phyloP scores from a whole-genome alignment of 2,113 vertebrate species.

The Pachypanchax playfairii region DNA sequence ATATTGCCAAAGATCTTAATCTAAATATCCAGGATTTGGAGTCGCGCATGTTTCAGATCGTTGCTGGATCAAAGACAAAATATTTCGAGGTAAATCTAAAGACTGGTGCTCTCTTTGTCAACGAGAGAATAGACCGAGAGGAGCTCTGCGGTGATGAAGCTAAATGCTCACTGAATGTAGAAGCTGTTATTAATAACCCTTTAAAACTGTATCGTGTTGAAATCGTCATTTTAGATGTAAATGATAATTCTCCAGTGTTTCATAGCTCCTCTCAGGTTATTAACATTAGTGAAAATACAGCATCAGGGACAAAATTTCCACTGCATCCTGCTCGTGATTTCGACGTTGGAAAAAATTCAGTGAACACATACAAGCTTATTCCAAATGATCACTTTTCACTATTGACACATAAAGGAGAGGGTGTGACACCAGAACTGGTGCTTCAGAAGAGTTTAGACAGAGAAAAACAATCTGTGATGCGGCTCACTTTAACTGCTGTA shows the following conservation, averaged over 20 bases:
- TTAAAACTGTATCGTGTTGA: constrained; percentile 66
- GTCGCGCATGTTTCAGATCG: constrained; percentile 54
- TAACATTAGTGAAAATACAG: constrained; percentile 32
- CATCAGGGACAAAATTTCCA: constrained; percentile 47
- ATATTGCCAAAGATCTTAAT: constrained; percentile 71
- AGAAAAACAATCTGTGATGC: constrained; percentile 81
- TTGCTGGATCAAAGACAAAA: constrained; percentile 59
- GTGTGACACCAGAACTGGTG: constrained; percentile 71
- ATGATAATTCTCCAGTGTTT: constrained; percentile 72
- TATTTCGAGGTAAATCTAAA: constrained; percentile 70
- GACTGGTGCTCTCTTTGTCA: constrained; percentile 66
- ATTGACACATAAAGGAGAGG: constrained; percentile 57
- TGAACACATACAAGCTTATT: constrained; percentile 67
- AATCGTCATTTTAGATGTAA: constrained; percentile 65
- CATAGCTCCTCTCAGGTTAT: not conserved
- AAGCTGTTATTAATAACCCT: constrained; percentile 64
- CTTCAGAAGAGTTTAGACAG: constrained; percentile 84
- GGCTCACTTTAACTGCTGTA: constrained; percentile 79
- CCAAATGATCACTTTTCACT: constrained; percentile 71
- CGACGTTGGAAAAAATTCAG: constrained; percentile 71
- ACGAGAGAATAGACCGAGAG: constrained; percentile 62
- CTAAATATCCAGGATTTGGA: constrained; percentile 63
- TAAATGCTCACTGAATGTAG: constrained; percentile 44
- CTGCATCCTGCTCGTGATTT: constrained; percentile 59
- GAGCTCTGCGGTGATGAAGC: constrained; percentile 30